These are phyloP conservation scores for Nomada ferruginata DNA, from an alignment of 2,888 invertebrate genomes.

Conservation along the genomic window DNA sequence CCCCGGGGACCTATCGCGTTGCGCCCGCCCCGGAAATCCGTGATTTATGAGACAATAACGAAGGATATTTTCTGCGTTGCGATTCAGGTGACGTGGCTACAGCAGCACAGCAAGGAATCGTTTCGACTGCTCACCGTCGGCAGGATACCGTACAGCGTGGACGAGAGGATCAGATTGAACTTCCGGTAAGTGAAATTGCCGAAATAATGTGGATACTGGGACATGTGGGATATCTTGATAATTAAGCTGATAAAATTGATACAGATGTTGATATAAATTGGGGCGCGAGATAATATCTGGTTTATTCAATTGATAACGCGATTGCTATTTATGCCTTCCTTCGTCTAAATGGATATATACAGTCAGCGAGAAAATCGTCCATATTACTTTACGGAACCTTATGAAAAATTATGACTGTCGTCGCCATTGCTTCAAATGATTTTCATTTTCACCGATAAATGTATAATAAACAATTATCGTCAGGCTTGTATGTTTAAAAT, in stretches of 20 bases:
- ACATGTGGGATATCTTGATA: neutral
- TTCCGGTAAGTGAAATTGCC: slow-evolving; percentile 84
- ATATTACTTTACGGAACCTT: too few relatives aligned
- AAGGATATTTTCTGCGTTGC: slow-evolving; percentile 42
- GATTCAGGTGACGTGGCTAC: slow-evolving; percentile 87
- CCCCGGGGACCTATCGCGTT: neutral
- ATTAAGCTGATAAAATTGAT: neutral
- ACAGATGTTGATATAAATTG: neutral
- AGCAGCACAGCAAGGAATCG: slow-evolving; percentile 86
- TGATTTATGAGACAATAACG: slow-evolving; percentile 51
- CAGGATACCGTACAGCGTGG: slow-evolving; percentile 86
- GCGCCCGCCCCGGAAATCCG: slow-evolving; percentile 15
- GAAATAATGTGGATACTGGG: neutral
- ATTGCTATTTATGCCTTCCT: neutral
- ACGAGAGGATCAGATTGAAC: slow-evolving; percentile 86
- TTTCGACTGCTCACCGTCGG: slow-evolving; percentile 87
- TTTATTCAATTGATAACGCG: neutral
- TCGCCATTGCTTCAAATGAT: too few relatives aligned
- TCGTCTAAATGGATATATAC: too few relatives aligned
- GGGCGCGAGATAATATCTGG: neutral
- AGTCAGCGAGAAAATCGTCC: too few relatives aligned
- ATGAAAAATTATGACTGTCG: too few relatives aligned
- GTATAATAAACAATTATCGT: too few relatives aligned
- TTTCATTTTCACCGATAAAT: too few relatives aligned
- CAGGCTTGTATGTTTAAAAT: too few relatives aligned